Conservation (phyloP, 2,113 vertebrate genomes). For the Pogonocichla stellata region DNA sequence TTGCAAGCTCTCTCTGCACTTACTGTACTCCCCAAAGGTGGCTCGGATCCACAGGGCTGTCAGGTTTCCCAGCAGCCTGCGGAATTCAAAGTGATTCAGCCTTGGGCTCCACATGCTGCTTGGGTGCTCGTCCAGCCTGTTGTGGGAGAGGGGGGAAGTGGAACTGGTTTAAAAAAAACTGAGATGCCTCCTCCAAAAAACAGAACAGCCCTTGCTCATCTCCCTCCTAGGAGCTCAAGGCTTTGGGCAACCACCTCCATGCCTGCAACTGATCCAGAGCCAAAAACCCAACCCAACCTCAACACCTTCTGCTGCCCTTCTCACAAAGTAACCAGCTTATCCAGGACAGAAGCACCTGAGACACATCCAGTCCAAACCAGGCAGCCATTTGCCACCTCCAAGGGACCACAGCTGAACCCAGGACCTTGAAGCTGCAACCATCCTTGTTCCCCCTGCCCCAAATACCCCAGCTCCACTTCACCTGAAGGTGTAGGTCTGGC, state of each 20-base stretch:
- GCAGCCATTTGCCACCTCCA: not conserved
- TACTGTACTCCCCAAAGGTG: conserved; percentile 89
- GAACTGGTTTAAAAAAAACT: not conserved
- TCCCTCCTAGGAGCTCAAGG: not conserved
- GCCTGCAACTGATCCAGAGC: accelerated
- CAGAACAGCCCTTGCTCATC: accelerated
- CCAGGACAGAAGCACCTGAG: not conserved
- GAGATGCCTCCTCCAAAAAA: not conserved
- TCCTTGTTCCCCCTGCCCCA: not conserved
- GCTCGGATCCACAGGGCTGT: conserved; percentile 87
- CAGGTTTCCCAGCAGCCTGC: conserved; percentile 85
- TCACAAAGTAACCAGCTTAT: not conserved
- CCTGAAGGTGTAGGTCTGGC: conserved; percentile 85
- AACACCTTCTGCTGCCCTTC: not conserved
- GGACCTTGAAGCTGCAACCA: accelerated
- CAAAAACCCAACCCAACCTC: not conserved
- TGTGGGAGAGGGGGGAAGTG: not conserved
- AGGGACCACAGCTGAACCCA: not conserved
- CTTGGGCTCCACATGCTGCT: conserved; percentile 85
- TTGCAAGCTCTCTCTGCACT: conserved; percentile 3
- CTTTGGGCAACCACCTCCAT: not conserved
- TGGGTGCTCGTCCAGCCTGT: conserved; percentile 83
- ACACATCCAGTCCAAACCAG: not conserved
- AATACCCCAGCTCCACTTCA: not conserved
- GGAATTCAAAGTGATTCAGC: conserved; percentile 83